Conservation (phyloP, 2,797 vertebrate genomes). For the Hemibagrus guttatus region DNA sequence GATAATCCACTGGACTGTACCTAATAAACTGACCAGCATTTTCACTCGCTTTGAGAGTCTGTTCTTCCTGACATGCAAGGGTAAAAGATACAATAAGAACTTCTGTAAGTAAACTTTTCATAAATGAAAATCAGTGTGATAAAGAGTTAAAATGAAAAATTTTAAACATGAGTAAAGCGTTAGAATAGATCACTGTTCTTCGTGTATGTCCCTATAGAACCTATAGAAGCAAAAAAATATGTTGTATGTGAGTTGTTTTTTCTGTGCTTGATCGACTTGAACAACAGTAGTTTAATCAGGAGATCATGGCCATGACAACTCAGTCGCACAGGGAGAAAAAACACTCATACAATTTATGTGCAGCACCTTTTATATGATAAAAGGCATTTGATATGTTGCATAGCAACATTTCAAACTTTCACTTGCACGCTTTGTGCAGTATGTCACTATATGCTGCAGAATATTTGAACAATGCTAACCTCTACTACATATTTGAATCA, state of each 20-base stretch:
- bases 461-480: background rate
- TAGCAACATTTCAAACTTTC: background rate
- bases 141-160: background rate
- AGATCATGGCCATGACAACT: background rate
- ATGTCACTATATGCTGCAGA: no score
- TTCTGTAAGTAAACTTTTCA: background rate
- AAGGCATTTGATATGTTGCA: background rate
- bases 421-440: background rate
- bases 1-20: no score
- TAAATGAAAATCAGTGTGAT: background rate
- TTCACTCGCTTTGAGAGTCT: no score
- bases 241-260: background rate
- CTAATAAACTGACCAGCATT: no score
- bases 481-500: background rate
- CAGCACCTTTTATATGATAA: background rate
- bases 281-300: background rate
- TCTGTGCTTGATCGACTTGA: background rate
- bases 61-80: no score
- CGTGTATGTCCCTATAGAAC: background rate
- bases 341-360: background rate
- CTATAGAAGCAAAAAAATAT: background rate
- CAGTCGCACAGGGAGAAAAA: background rate
- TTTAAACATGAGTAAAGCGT: background rate
- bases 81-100: background rate
- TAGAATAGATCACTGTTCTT: background rate